A percentile compares a stretch with the other conserved stretches of the same genome.
Conservation (phyloP, 2,113 vertebrate species). For the Galbula dea region DNA sequence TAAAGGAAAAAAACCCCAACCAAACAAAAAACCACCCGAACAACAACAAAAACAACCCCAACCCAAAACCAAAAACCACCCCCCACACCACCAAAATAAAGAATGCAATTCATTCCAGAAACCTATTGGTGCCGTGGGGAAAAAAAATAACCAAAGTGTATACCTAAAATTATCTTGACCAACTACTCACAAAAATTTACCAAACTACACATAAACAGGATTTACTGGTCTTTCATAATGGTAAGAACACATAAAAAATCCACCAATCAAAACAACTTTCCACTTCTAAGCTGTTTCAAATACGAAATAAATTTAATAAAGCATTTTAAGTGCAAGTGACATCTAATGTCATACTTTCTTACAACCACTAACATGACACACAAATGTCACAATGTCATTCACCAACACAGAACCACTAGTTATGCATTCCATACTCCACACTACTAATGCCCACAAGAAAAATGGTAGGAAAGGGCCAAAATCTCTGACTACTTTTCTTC, state of each 20-base stretch:
- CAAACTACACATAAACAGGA: background rate
- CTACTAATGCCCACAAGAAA: background rate
- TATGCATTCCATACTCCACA: fast-evolving
- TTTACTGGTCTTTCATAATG: background rate
- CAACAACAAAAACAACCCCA: background rate
- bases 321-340: background rate
- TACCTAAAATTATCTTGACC: background rate
- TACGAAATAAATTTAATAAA: background rate
- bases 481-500: background rate
- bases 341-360: background rate
- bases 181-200: background rate
- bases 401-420: background rate
- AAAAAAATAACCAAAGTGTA: background rate
- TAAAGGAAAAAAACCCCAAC: background rate
- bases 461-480: background rate
- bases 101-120: background rate
- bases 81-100: background rate
- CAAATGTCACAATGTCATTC: background rate
- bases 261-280: background rate
- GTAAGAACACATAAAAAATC: background rate
- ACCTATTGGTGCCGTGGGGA: background rate
- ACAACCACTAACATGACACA: background rate
- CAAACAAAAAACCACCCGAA: background rate
- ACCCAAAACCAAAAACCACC: background rate
- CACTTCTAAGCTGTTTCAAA: background rate